phyloP scores from a whole-genome alignment of 2,113 vertebrate species.

The Otus sunia region DNA sequence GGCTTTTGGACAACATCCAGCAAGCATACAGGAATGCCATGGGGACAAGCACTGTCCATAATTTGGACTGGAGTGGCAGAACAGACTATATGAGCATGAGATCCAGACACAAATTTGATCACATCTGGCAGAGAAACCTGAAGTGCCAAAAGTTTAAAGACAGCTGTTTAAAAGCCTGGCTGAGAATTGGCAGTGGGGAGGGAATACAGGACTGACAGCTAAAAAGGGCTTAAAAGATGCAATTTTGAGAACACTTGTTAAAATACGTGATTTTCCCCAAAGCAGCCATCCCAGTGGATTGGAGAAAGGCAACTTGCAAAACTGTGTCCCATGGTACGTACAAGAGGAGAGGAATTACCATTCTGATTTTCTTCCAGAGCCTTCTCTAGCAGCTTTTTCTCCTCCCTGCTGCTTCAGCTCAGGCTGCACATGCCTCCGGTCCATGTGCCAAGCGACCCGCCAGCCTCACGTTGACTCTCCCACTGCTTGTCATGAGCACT shows the following conservation, averaged over 20 bases:
- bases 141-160: not conserved
- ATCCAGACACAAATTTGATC: not conserved
- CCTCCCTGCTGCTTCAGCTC: not conserved
- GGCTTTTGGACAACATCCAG: not conserved
- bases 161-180: conserved; percentile 3
- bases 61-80: not conserved
- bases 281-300: not conserved
- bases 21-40: not conserved
- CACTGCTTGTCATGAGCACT: rapidly evolving
- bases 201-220: not conserved
- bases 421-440: not conserved
- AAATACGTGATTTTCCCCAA: not conserved
- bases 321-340: not conserved
- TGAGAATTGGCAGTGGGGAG: not conserved
- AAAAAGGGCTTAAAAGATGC: not conserved
- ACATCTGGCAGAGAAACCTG: not conserved
- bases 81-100: not conserved
- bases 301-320: not conserved
- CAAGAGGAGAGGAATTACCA: not conserved
- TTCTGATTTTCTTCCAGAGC: not conserved
- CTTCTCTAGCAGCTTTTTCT: not conserved
- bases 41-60: not conserved
- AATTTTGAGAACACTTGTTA: not conserved
- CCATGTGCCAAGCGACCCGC: not conserved
- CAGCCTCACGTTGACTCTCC: not conserved